Percentiles rank a stretch among this genome's conserved stretches.
These are phyloP conservation scores for Spea hammondii DNA, from an alignment of 2,797 vertebrate species.

Conservation along the genomic window DNA sequence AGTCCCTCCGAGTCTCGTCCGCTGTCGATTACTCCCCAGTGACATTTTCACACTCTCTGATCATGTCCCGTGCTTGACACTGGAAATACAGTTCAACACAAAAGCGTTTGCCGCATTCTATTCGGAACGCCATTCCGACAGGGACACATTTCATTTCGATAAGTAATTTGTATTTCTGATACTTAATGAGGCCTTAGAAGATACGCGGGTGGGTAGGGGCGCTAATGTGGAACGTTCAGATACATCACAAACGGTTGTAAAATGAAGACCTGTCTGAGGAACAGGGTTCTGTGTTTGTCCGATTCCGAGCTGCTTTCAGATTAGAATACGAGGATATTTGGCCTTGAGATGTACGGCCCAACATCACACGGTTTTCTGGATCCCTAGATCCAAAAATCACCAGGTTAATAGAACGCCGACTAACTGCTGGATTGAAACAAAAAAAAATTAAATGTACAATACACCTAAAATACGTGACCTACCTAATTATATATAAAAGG, in stretches of 20 bases:
- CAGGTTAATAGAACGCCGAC: no score
- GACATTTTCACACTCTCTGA: slow-evolving; percentile 17
- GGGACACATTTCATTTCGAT: slow-evolving; percentile 33
- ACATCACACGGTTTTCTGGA: no score
- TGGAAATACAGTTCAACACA: slow-evolving; percentile 6
- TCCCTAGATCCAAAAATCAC: no score
- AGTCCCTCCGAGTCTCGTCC: slow-evolving; percentile 10
- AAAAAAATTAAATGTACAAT: no score
- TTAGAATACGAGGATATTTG: no score
- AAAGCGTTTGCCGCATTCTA: slow-evolving; percentile 19
- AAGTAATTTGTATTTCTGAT: slow-evolving; percentile 3
- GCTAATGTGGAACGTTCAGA: not conserved
- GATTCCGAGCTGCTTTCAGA: no score
- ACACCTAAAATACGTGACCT: no score
- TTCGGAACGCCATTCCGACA: slow-evolving; percentile 11
- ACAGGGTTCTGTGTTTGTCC: not conserved
- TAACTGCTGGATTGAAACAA: no score
- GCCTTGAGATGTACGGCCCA: no score
- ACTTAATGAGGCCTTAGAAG: slow-evolving; percentile 4
- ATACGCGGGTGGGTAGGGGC: not conserved
- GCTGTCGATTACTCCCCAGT: slow-evolving; percentile 23
- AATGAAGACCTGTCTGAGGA: not conserved
- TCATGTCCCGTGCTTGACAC: slow-evolving; percentile 11
- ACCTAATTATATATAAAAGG: no score
- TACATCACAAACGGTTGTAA: not conserved